A percentile compares a stretch with the other conserved stretches of the same genome.
phyloP scores from a whole-genome alignment of 2,797 vertebrate species.

The Manis crassicaudata region DNA sequence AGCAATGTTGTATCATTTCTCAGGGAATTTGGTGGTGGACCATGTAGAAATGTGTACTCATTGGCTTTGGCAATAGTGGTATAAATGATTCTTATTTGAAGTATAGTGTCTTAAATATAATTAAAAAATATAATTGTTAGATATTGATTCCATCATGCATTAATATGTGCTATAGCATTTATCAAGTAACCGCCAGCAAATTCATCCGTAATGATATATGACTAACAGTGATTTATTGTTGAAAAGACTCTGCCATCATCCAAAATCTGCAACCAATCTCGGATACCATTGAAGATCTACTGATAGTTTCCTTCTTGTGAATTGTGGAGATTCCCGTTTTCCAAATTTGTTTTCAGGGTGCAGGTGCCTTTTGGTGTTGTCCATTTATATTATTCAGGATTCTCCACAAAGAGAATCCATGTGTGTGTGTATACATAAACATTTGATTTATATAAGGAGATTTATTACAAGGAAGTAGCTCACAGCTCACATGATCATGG shows the following conservation, averaged over 20 bases:
- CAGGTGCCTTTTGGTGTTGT: neutral
- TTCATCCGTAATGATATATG: neutral
- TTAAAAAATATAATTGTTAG: conserved; percentile 27
- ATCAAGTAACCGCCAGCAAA: neutral
- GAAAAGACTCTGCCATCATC: neutral
- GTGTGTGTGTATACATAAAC: neutral
- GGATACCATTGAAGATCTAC: neutral
- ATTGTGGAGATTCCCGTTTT: neutral
- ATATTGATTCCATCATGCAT: neutral
- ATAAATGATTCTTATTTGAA: conserved; percentile 27
- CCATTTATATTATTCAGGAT: neutral
- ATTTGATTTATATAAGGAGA: neutral
- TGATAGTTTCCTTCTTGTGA: neutral
- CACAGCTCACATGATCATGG: neutral
- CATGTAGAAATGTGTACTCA: no score
- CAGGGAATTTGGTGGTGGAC: neutral
- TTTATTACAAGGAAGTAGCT: neutral
- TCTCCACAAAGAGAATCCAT: neutral
- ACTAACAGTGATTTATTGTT: neutral
- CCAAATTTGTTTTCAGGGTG: neutral
- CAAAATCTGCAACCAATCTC: neutral
- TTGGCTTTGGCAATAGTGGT: neutral
- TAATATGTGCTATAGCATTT: neutral
- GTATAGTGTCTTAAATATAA: neutral
- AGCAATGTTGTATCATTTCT: neutral